Percentiles rank a stretch among this genome's conserved stretches.
phyloP scores from a whole-genome alignment of 2,888 invertebrate species.

The Seladonia tumulorum region DNA sequence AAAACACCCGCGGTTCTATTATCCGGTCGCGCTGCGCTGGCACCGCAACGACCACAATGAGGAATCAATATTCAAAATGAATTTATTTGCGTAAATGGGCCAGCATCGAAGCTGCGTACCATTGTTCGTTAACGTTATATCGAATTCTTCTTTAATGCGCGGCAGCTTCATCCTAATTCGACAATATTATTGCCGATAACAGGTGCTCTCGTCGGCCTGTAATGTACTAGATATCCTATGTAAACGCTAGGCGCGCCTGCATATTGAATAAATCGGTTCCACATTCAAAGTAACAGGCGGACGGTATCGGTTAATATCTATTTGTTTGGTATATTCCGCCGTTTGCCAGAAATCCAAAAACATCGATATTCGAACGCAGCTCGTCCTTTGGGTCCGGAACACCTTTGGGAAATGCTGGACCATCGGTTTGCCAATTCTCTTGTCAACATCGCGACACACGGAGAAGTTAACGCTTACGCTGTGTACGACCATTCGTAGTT shows the following conservation, averaged over 20 bases:
- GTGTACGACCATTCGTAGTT: neutral
- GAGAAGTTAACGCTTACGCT: neutral
- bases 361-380: conserved; percentile 53
- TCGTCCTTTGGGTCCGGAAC: conserved; percentile 57
- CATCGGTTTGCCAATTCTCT: conserved; percentile 25
- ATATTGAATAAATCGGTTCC: neutral
- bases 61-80: conserved; percentile 61
- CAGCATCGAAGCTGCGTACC: neutral
- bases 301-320: neutral
- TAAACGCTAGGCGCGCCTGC: neutral
- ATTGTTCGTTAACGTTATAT: conserved; percentile 8
- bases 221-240: neutral
- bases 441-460: neutral
- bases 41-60: conserved; percentile 45
- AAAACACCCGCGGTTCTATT: conserved; percentile 55
- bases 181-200: neutral
- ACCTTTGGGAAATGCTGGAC: conserved; percentile 65
- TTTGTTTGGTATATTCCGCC: neutral
- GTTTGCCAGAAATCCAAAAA: conserved; percentile 37
- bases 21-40: conserved; percentile 39
- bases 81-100: conserved; percentile 52
- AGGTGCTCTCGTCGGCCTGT: neutral
- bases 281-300: neutral
- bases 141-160: conserved; percentile 14
- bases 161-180: conserved; percentile 7